These are phyloP conservation scores for Pan paniscus DNA, from an alignment of 2,113 vertebrate genomes.

Conservation along the genomic window DNA sequence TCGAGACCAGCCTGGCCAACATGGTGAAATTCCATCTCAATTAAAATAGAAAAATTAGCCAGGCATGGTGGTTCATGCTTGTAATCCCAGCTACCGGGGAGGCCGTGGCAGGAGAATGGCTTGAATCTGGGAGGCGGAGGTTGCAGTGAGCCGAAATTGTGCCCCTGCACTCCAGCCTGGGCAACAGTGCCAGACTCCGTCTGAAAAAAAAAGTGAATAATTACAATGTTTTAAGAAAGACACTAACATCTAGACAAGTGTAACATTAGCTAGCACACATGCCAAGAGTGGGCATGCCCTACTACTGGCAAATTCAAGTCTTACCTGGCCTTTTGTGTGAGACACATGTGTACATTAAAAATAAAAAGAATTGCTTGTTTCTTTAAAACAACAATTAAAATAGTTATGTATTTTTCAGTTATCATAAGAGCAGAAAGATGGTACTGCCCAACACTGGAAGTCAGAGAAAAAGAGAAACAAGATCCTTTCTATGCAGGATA, in stretches of 20 bases:
- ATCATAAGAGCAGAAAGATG: neutral
- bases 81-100: no score
- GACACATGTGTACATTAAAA: neutral
- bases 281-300: neutral
- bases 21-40: no score
- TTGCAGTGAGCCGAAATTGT: no score
- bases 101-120: no score
- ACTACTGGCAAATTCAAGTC: neutral
- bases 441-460: neutral
- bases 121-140: no score
- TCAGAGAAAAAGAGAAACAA: constrained; percentile 25
- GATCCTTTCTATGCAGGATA: neutral
- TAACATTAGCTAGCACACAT: neutral
- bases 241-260: neutral
- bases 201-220: neutral
- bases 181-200: no score
- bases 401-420: neutral
- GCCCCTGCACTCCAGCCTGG: no score
- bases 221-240: neutral
- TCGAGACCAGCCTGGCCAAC: no score
- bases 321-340: neutral
- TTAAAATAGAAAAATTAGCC: no score
- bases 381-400: constrained; percentile 13
- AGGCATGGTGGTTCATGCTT: no score
- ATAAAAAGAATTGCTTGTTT: neutral